A percentile compares a stretch with the other conserved stretches of the same genome.
Conservation (phyloP, 1,140 invertebrate genomes). For the Drosophila parabipectinata region DNA sequence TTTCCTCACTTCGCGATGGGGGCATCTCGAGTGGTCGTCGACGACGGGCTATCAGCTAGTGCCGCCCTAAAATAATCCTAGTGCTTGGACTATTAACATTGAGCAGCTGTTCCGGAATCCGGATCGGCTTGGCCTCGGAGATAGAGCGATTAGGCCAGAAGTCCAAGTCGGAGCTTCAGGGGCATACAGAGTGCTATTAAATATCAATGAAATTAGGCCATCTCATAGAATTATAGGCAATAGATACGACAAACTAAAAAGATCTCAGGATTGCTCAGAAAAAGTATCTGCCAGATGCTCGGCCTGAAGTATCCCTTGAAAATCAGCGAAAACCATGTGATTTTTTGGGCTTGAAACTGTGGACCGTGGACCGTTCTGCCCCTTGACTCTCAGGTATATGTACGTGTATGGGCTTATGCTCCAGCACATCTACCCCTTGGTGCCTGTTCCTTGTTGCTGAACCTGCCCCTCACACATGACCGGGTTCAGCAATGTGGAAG, state of each 20-base stretch:
- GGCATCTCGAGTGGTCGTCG: background rate
- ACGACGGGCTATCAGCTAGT: slow-evolving; percentile 28
- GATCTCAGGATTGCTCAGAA: background rate
- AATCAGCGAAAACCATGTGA: slow-evolving; percentile 41
- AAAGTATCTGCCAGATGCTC: slow-evolving; percentile 48
- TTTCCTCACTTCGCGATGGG: slow-evolving; percentile 1
- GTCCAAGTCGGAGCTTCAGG: background rate
- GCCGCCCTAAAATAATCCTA: slow-evolving; percentile 11
- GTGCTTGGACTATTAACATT: slow-evolving; percentile 8
- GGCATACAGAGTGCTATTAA: slow-evolving; percentile 1
- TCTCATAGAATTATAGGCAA: too few relatives aligned
- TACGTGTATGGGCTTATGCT: background rate
- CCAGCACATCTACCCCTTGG: background rate
- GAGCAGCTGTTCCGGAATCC: slow-evolving; percentile 45
- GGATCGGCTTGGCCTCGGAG: slow-evolving; percentile 29
- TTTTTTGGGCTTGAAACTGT: slow-evolving; percentile 30
- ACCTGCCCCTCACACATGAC: slow-evolving; percentile 51
- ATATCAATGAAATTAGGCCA: background rate
- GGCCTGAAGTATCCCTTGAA: slow-evolving; percentile 6
- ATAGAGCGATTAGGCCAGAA: slow-evolving; percentile 40
- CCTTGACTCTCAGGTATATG: slow-evolving; percentile 36
- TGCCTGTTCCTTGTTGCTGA: background rate
- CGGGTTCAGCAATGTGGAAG: slow-evolving; percentile 78
- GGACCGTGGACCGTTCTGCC: slow-evolving; percentile 15
- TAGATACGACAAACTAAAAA: too few relatives aligned